These are phyloP conservation scores for Agrypnus murinus DNA, from an alignment of 2,888 invertebrate genomes.

Conservation along the genomic window DNA sequence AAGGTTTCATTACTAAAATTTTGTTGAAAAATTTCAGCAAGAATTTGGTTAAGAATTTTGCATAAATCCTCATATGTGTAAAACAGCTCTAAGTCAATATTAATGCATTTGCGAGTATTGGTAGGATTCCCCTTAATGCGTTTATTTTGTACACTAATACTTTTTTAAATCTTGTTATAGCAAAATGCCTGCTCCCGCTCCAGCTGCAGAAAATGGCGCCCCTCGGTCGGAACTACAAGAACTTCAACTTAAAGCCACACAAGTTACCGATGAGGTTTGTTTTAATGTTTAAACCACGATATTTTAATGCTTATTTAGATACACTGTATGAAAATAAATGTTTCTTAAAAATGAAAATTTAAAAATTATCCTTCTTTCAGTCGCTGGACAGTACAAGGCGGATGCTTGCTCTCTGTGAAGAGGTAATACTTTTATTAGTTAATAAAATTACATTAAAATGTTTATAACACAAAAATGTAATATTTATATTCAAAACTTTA, in stretches of 20 bases:
- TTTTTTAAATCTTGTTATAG: conserved; percentile 10
- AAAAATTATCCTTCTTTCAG: conserved; percentile 78
- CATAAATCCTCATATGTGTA: too few relatives aligned
- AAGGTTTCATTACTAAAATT: too few relatives aligned
- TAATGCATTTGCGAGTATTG: too few relatives aligned
- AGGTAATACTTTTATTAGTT: conserved; percentile 78
- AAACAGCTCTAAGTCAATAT: too few relatives aligned
- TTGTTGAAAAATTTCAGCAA: too few relatives aligned
- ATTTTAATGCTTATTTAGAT: conserved; percentile 24
- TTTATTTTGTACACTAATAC: too few relatives aligned
- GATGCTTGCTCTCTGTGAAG: conserved; percentile 94
- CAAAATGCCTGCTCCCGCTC: conserved; percentile 73
- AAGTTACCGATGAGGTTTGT: conserved; percentile 92
- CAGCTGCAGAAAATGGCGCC: conserved; percentile 77
- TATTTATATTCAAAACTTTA: conserved; percentile 13
- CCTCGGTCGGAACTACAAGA: conserved; percentile 93
- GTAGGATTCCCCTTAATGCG: too few relatives aligned
- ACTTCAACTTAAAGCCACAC: conserved; percentile 87
- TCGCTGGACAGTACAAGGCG: conserved; percentile 94
- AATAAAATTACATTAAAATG: neutral
- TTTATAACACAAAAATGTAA: neutral
- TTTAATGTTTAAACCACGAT: too few relatives aligned
- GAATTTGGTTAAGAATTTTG: too few relatives aligned
- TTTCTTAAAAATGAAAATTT: too few relatives aligned
- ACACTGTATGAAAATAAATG: too few relatives aligned